Percentiles rank a stretch among this genome's conserved stretches.
phyloP scores from a whole-genome alignment of 2,888 invertebrate genomes.

The Myopa testacea region DNA sequence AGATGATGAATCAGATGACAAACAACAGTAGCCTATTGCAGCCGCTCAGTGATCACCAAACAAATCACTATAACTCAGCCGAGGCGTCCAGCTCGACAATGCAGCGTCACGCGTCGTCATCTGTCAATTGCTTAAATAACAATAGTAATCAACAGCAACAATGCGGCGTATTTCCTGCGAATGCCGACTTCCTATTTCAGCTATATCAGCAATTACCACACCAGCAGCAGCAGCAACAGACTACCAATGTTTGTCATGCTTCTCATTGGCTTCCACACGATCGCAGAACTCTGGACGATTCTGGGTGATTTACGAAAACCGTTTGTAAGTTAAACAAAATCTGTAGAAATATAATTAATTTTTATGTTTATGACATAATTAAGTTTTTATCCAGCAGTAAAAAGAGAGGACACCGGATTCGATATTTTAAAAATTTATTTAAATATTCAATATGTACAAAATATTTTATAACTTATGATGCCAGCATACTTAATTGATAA shows the following conservation, averaged over 20 bases:
- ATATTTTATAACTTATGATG: constrained; percentile 42
- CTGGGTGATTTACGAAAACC: constrained; percentile 86
- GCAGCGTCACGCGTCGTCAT: constrained; percentile 46
- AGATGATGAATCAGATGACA: constrained; percentile 64
- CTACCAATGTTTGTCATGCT: constrained; percentile 82
- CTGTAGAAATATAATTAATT: no score
- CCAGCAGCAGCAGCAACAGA: constrained; percentile 50
- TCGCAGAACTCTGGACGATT: constrained; percentile 88
- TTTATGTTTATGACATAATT: no score
- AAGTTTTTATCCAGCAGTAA: no score
- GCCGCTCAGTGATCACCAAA: constrained; percentile 54
- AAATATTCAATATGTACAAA: constrained; percentile 44
- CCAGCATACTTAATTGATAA: constrained; percentile 39
- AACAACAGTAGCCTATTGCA: constrained; percentile 57
- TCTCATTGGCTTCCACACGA: constrained; percentile 86
- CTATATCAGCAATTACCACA: constrained; percentile 64
- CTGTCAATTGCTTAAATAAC: constrained; percentile 46
- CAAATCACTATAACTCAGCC: constrained; percentile 51
- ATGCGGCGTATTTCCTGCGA: constrained; percentile 60
- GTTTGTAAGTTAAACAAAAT: constrained; percentile 74
- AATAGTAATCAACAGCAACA: constrained; percentile 49
- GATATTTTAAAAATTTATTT: constrained; percentile 39
- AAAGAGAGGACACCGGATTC: not conserved
- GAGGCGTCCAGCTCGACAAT: constrained; percentile 47
- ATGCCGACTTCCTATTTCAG: constrained; percentile 65